Conservation (phyloP, 2,888 invertebrate genomes). For the Scaptodrosophila latifasciaeformis region DNA sequence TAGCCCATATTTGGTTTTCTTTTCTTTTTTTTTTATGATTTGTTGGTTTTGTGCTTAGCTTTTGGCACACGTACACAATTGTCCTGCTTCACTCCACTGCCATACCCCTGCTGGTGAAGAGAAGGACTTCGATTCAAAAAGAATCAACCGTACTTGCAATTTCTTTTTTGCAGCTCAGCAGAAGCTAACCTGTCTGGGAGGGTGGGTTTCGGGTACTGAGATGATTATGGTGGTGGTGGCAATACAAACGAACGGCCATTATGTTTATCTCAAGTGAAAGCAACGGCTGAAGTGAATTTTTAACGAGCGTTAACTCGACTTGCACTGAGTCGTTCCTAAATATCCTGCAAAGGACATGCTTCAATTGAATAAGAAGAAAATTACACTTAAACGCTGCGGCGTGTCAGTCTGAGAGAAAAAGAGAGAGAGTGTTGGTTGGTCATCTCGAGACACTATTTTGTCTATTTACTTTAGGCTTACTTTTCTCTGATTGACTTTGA, state of each 20-base stretch:
- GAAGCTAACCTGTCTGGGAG: no score
- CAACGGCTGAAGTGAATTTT: constrained; percentile 61
- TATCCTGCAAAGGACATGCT: constrained; percentile 62
- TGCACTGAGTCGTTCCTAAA: constrained; percentile 50
- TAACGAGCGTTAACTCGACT: constrained; percentile 59
- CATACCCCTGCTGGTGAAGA: not conserved
- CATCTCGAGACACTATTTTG: not conserved
- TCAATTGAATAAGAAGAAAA: constrained; percentile 70
- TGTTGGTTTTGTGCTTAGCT: constrained; percentile 25
- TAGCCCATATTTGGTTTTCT: not conserved
- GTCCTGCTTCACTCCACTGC: constrained; percentile 44
- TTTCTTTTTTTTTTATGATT: no score
- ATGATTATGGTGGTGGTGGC: constrained; percentile 23
- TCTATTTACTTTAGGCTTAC: no score
- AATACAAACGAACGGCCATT: constrained; percentile 71
- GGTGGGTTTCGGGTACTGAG: constrained; percentile 10
- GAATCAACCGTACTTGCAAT: constrained; percentile 53
- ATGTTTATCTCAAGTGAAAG: constrained; percentile 69
- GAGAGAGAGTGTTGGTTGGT: not conserved
- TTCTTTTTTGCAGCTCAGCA: constrained; percentile 25
- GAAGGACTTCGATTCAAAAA: constrained; percentile 43
- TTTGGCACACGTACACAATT: constrained; percentile 60
- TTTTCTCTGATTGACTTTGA: constrained; percentile 55
- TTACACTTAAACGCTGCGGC: constrained; percentile 67
- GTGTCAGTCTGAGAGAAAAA: constrained; percentile 29